Conservation (phyloP, 1,140 invertebrate genomes). For the Pectinophora gossypiella region DNA sequence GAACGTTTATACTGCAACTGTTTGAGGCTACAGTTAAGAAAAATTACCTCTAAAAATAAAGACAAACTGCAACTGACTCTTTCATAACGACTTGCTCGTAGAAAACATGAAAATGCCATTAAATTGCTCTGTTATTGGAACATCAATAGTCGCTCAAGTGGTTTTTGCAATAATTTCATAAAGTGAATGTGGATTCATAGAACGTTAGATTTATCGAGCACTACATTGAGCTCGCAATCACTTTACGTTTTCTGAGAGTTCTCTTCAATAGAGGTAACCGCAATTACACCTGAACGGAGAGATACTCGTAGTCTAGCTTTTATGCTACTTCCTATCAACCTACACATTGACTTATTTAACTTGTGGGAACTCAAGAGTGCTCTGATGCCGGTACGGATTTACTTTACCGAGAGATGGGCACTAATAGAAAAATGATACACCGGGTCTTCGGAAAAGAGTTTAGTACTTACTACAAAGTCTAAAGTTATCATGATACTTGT, state of each 20-base stretch:
- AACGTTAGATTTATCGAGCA: constrained; percentile 13
- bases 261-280: constrained; percentile 11
- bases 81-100: no score
- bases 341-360: background rate
- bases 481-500: no score
- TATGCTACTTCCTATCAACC: background rate
- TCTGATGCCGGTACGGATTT: background rate
- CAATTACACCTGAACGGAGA: constrained; percentile 19
- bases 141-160: no score
- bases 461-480: background rate
- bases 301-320: constrained; percentile 11
- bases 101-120: no score
- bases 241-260: constrained; percentile 10
- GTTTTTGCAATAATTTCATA: background rate
- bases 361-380: background rate
- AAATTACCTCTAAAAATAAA: no score
- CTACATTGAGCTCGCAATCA: constrained; percentile 16
- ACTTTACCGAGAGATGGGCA: background rate
- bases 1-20: no score
- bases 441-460: background rate
- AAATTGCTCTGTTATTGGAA: no score
- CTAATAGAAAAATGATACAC: background rate
- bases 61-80: no score
- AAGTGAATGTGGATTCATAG: background rate
- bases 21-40: no score